phyloP scores from a whole-genome alignment of 2,888 invertebrate genomes.

The Hydrotaea diabolus region DNA sequence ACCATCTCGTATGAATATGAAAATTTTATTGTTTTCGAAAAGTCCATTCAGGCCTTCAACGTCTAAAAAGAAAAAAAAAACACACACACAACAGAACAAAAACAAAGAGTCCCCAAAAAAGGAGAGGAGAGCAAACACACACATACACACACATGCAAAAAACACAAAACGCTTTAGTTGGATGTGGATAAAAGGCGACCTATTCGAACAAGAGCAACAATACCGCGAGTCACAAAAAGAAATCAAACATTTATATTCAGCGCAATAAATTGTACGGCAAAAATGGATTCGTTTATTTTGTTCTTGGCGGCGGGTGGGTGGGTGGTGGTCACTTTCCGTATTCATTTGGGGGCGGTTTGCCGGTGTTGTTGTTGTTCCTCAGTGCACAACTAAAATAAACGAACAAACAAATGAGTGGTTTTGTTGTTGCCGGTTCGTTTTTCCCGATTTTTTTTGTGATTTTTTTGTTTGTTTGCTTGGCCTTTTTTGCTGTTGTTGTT shows the following conservation, averaged over 20 bases:
- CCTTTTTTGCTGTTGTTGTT: not conserved
- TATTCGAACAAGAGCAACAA: conserved; percentile 17
- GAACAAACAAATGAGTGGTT: conserved; percentile 49
- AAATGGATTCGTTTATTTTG: conserved; percentile 48
- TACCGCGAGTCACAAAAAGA: conserved; percentile 8
- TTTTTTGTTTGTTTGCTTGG: not conserved
- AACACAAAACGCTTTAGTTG: not conserved
- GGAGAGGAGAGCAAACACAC: not conserved
- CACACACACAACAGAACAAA: not conserved
- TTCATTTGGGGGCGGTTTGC: not conserved
- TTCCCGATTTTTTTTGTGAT: not conserved
- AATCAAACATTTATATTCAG: conserved; percentile 23
- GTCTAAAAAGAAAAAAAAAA: no score
- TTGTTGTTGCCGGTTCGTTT: conserved; percentile 3
- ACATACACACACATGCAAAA: not conserved
- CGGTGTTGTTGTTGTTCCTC: conserved; percentile 20
- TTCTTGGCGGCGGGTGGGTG: no score
- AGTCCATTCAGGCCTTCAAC: conserved; percentile 36
- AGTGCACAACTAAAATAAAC: conserved; percentile 33
- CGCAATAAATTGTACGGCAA: conserved; percentile 58
- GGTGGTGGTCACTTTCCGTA: no score
- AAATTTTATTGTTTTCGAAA: conserved; percentile 59
- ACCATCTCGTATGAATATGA: conserved; percentile 54
- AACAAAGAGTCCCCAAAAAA: not conserved
- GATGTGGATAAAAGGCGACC: conserved; percentile 3